Evolutionary conservation across 23 tunicate genomes (phyloP).

Genomic region (Phallusia fumigata): DNA sequence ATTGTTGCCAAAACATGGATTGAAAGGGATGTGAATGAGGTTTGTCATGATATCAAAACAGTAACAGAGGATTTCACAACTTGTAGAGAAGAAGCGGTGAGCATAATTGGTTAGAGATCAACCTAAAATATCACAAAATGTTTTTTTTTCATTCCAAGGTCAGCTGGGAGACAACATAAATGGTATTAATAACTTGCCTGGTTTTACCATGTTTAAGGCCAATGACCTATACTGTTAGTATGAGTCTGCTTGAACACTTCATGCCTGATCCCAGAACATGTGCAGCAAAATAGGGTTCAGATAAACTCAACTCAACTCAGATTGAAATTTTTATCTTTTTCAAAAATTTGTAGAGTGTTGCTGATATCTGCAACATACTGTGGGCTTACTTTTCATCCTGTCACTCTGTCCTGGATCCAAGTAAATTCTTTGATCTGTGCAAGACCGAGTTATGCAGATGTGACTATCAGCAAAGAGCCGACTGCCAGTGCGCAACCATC

Average conservation of each 20-base stretch:
- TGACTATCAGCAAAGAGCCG: conserved; percentile 20
- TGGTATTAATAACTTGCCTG: no score
- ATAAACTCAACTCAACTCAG: no score
- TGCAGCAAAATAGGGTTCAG: no score
- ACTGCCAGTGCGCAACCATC: conserved; percentile 49
- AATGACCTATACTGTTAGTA: no score
- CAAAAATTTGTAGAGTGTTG: conserved; percentile 13
- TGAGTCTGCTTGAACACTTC: no score
- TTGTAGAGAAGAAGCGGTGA: conserved; percentile 30
- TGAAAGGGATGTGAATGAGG: conserved; percentile 34
- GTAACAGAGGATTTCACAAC: conserved; percentile 21
- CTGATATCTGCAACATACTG: conserved; percentile 51
- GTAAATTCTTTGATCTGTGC: conserved; percentile 36
- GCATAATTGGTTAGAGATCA: no score
- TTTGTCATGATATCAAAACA: conserved; percentile 31
- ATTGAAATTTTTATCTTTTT: no score
- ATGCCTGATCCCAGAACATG: no score
- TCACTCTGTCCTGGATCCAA: conserved; percentile 34
- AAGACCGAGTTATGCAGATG: conserved; percentile 51
- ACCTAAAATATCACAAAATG: no score
- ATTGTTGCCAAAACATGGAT: conserved; percentile 64
- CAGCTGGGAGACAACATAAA: no score
- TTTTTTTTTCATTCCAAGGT: no score
- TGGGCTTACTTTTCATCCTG: conserved; percentile 30
- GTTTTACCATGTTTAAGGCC: neutral